These are phyloP conservation scores for Hippocampus mohnikei DNA, from an alignment of 2,113 vertebrate species.

Conservation along the genomic window DNA sequence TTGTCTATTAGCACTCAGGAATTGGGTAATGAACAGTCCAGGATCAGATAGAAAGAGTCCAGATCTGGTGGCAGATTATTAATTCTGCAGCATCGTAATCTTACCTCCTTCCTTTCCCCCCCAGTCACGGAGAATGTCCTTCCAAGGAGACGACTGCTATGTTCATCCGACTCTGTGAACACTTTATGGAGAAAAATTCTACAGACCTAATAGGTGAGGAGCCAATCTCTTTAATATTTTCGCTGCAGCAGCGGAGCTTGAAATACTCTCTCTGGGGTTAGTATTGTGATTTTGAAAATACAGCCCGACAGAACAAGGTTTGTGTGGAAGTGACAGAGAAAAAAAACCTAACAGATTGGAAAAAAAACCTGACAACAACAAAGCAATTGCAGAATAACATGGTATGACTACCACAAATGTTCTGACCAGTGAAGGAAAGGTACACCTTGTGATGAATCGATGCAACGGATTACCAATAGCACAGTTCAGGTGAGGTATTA, in stretches of 20 bases:
- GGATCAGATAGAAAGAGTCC: not conserved
- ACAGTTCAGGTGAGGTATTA: no score
- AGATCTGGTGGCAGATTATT: not conserved
- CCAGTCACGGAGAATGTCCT: conserved; percentile 90
- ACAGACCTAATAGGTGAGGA: conserved; percentile 87
- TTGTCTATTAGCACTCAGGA: not conserved
- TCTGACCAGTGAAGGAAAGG: no score
- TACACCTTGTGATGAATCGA: no score
- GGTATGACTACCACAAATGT: no score
- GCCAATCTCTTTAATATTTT: not conserved
- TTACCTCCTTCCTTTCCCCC: conserved; percentile 19
- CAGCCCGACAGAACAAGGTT: not conserved
- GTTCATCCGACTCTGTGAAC: conserved; percentile 88
- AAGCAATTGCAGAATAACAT: no score
- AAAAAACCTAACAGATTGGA: no score
- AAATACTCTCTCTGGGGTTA: not conserved
- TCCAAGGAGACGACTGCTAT: conserved; percentile 82
- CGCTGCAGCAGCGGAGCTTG: not conserved
- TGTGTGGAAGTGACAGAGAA: not conserved
- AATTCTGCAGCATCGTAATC: not conserved
- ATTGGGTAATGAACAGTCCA: not conserved
- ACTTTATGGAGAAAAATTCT: conserved; percentile 89
- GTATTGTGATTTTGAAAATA: not conserved
- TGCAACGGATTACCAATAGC: no score
- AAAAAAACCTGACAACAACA: no score